Conservation (phyloP, 92 coral and sea anemone species). For the Parazoanthus darwini region DNA sequence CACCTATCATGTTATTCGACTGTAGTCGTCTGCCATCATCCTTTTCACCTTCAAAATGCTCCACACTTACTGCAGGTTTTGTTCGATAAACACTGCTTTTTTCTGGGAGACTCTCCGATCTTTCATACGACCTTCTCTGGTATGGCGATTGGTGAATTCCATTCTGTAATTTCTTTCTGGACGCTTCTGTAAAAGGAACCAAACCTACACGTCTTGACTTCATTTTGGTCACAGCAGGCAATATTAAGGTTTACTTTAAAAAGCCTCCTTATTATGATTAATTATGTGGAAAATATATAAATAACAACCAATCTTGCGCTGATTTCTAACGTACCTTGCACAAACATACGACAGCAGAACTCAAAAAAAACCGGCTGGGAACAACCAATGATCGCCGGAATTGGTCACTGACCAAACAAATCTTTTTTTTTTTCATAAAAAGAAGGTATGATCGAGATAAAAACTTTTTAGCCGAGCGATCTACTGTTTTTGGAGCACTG, state of each 20-base stretch:
- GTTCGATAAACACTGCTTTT: neutral
- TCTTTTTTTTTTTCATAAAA: too few species aligned
- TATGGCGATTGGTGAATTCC: slow-evolving; percentile 6
- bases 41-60: neutral
- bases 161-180: slow-evolving; percentile 9
- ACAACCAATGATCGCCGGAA: too few species aligned
- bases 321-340: too few species aligned
- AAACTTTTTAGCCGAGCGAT: too few species aligned
- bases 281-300: neutral
- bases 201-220: neutral
- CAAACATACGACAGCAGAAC: too few species aligned
- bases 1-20: neutral
- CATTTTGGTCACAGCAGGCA: neutral
- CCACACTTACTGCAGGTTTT: neutral
- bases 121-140: slow-evolving; percentile 1
- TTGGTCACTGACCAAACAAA: too few species aligned
- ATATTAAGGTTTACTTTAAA: neutral
- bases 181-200: slow-evolving; percentile 17
- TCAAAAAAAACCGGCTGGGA: too few species aligned
- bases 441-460: too few species aligned
- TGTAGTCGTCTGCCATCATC: neutral
- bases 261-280: neutral
- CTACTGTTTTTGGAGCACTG: too few species aligned
- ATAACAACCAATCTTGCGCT: too few species aligned
- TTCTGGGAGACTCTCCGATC: slow-evolving; percentile 20